Evolutionary conservation across 1,140 invertebrate species (phyloP), one percentile per base, ranked within the genome.

Genomic region (Papilio machaon): DNA sequence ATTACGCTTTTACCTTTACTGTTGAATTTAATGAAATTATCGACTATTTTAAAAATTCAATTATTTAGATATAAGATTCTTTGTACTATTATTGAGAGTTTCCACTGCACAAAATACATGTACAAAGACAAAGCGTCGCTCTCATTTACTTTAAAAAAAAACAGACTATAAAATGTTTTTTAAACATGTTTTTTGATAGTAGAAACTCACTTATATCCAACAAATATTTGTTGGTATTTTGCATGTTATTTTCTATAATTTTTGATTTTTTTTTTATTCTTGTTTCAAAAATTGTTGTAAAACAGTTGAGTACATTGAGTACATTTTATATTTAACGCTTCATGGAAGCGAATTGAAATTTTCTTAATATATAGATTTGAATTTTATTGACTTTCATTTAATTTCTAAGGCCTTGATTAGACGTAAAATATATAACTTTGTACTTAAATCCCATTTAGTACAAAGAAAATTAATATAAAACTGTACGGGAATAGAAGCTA

Each of bases 401-500:
- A 19, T 52, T 52, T 23, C 19, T 60, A 30, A 30, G 23, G 23
- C 0, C 23, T 30, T 30, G n/a, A n/a, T n/a, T n/a, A n/a, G n/a
- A n/a, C n/a, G n/a, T 75, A 75, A 75, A 54, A 75, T 75, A 73
- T n/a, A 75, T 23, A 30, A 75, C 2, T 73, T 38, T 3, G n/a
- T 75, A 9, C 8, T 73, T 38, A 6, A 73, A 73, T 38, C 17
- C 38, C n/a, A 23, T 38, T 7, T 46, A 30, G 47, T 46, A 75
- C 23, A 5, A 76, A 58, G 19, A 76, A 35, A 9, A 38, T 7
- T 7, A 15, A 47, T 35, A 11, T 52, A 15, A 54, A 54, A 35
- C 15, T 38, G 30, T 76, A 79, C 80, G 30, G 46, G 79, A 81
- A 81, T 81, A 80, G 81, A 49, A 79, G 47, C 23, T 54, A 81